Evolutionary conservation across 2,113 vertebrate genomes (phyloP), one percentile per base, ranked within the genome.

Genomic region (Alosa alosa): DNA sequence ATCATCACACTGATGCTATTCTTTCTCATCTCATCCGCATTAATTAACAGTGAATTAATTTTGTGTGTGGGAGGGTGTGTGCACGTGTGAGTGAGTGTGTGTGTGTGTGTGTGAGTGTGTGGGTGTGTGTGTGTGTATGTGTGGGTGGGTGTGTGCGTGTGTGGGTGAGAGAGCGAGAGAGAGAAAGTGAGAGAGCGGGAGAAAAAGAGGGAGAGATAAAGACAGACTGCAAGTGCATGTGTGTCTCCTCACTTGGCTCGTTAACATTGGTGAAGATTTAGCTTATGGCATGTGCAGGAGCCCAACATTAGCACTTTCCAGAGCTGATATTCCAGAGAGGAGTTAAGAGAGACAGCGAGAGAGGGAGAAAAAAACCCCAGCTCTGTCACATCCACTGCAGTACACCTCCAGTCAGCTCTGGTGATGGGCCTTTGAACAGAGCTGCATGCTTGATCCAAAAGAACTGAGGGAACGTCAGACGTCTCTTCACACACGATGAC

Each of bases 321-420:
- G 72, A 78, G 72, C 31, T 78, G 72, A 78, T 78, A 78, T 78
- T 78, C 87, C 84, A 84, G 87, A 87, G 88, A 83, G 86, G 84
- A 88, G 86, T 86, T 84, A 81, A 88, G 83, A 85, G 22, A 39
- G 87, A 88, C 84, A 86, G 87, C 87, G 87, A 90, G 88, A 88
- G 84, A 86, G 25, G 88, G 81, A 87, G 72, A 36, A 5, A 39
- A 36, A 36, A 17, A 75, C 1, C 82, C 1, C 82, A 87, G 83
- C 84, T 82, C 72, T 83, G 75, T 84, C 81, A 84, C 84, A 88
- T 72, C 81, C 83, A 82, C 68, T 45, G 75, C 25, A 2, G 50
- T 31, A 22, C 81, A 52, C 81, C 31, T 22, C 72, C 75, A 46
- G 11, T 60, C 46, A 81, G 44, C 41, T 36, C 57, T 45, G n/a